Base-by-base conservation (phyloP, 2,888 invertebrate genomes). In the Spisula solida region DNA sequence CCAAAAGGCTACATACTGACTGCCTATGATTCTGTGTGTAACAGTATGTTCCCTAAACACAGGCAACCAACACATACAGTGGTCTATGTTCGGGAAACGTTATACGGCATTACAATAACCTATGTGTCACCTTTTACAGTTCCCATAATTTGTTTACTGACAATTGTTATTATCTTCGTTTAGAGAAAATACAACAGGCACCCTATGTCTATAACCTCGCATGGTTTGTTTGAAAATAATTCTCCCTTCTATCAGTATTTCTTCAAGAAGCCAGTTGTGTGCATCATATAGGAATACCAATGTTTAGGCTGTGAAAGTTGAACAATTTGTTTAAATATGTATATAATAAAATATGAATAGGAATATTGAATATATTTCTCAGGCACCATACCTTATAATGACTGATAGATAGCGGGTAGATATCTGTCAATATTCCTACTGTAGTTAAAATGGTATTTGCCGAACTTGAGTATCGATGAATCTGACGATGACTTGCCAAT, bases 401-500 rank as follows among this genome's bases (percentile, higher is more conserved):
- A 75, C 34, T 31, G 75, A 75, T 75, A 16, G 75, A 75, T 75
- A 16, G 16, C 75, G 31, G 75, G 75, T 75, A 75, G 75, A 31
- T 75, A 41, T 31, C 18, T 31, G 75, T 34, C 75, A 75, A 75
- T 31, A 75, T 75, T 31, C 75, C 16, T 1, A 14, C 75, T 75
- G 25, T 16, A 75, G 60, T 66, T 66, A 66, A 66, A 66, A 66
- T 66, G 60, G 60, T 66, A 66, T 66, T 66, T 66, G 60, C 25
- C 60, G 60, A 66, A 66, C 60, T 25, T 25, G 60, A 66, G n/a
- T 66, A 66, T 66, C 10, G 60, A 25, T 25, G n/a, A 66, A 66
- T 66, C 60, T 66, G 60, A 66, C n/a, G 60, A 66, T 66, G 60
- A 66, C n/a, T 66, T 66, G 60, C 60, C 60, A 66, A 66, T 66